Conservation (phyloP, 2,888 invertebrate species). For the Carpatolechia fugitivella region DNA sequence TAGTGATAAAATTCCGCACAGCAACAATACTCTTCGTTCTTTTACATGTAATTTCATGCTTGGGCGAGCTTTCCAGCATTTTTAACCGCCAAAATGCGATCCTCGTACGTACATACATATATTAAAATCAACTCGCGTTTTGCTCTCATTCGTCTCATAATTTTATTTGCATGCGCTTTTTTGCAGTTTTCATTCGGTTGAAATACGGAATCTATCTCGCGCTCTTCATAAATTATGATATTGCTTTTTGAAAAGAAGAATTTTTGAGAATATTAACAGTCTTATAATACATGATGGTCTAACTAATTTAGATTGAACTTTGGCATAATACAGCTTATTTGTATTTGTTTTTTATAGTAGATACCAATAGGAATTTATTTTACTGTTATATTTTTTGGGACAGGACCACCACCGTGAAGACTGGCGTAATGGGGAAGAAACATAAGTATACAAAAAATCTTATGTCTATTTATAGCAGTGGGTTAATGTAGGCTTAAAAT, state of each 20-base stretch:
- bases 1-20: constrained; percentile 8
- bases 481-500: too few relatives aligned
- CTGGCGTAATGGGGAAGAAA: too few relatives aligned
- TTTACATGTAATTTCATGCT: constrained; percentile 53
- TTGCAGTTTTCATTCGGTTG: constrained; percentile 33
- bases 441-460: too few relatives aligned
- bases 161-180: constrained; percentile 53
- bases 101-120: constrained; percentile 49
- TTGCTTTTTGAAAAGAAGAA: background rate
- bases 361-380: too few relatives aligned
- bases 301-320: too few relatives aligned
- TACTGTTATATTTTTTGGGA: too few relatives aligned
- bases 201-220: constrained; percentile 13
- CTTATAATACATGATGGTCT: background rate
- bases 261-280: background rate
- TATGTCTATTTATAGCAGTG: too few relatives aligned
- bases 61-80: constrained; percentile 51
- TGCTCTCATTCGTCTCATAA: constrained; percentile 70
- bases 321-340: too few relatives aligned
- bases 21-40: constrained; percentile 38
- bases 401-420: too few relatives aligned
- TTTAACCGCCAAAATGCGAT: constrained; percentile 49
- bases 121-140: constrained; percentile 66
- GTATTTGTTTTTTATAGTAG: too few relatives aligned
- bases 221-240: background rate